Base-by-base conservation (phyloP, 2,113 vertebrate species). In the Marcusenius ussheri region DNA sequence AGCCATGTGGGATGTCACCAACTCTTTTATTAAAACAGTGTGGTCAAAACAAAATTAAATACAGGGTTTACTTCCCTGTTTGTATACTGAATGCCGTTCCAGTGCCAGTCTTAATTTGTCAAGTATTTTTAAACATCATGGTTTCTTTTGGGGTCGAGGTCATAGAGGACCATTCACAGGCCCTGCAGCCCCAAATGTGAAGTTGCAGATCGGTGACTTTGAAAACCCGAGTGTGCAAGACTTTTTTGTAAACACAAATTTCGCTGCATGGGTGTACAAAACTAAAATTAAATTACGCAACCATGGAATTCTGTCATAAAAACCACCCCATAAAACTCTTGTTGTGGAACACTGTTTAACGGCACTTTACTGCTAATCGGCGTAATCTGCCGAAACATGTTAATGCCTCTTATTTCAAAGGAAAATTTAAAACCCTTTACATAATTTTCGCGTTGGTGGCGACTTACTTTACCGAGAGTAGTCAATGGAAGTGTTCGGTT, bases 381-480 rank as follows among this genome's bases (percentile, higher is more conserved):
- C 42, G 2, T 56, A 62, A 89, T 84, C 89, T 51, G 56, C 53
- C 4, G 39, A 89, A 89, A 62, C 80, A 66, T 62, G 89, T 85
- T 84, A 89, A 84, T 62, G 77, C 89, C 35, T 47, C 39, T 31
- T 70, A 50, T 47, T 56, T 62, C 35, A 46, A 27, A 58, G 42
- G 13, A 31, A 27, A 85, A 46, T 53, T 87, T 88, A 21, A 58
- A 88, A 46, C 42, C 31, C 56, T 58, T 88, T 24, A 88, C 21
- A 0, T 87, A 35, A 39, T 5, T 21, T 13, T 58, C 49, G 5
- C 49, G 15, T 31, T 35, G n/a, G 11, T 53, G 45, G 53, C 50
- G 39, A n/a, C 19, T 39, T 47, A n/a, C 42, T 89, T 49, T 45
- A 35, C 27, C 2, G 10, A 21, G 49, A 45, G 49, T n/a, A 47